phyloP scores from a whole-genome alignment of 2,797 vertebrate genomes.

The Amblyopsis hoosieri region DNA sequence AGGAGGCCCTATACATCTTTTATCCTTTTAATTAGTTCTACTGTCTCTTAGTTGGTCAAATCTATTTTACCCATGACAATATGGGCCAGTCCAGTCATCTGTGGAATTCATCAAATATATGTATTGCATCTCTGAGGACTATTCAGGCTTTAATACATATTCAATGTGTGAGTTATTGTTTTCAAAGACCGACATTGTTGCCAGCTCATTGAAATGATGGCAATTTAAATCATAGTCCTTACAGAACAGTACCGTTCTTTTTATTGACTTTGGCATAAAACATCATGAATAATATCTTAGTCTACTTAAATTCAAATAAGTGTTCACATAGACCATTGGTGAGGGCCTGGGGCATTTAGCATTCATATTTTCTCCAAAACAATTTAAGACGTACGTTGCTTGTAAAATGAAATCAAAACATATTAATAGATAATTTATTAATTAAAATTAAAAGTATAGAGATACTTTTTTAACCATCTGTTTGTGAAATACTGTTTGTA shows the following conservation, averaged over 20 bases:
- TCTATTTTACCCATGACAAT: slow-evolving; percentile 58
- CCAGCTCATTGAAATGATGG: slow-evolving; percentile 49
- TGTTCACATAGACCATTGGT: slow-evolving; percentile 46
- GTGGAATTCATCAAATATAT: slow-evolving; percentile 59
- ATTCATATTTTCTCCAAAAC: slow-evolving; percentile 52
- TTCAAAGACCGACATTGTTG: slow-evolving; percentile 51
- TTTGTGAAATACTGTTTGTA: slow-evolving; percentile 8
- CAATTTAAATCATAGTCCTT: slow-evolving; percentile 44
- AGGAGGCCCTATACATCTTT: slow-evolving; percentile 71
- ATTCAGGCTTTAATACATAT: slow-evolving; percentile 56
- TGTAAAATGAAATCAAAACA: slow-evolving; percentile 60
- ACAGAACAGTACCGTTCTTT: slow-evolving; percentile 21
- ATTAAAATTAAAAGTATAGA: slow-evolving; percentile 57
- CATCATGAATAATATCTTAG: slow-evolving; percentile 54
- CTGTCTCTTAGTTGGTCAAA: slow-evolving; percentile 65
- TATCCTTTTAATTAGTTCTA: slow-evolving; percentile 74
- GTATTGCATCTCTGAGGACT: slow-evolving; percentile 53
- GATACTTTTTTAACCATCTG: slow-evolving; percentile 47
- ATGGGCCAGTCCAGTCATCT: slow-evolving; percentile 52
- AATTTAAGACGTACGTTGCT: slow-evolving; percentile 57
- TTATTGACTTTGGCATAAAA: slow-evolving; percentile 61
- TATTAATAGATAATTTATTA: slow-evolving; percentile 61
- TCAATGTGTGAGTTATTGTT: slow-evolving; percentile 63
- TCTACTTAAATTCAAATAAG: slow-evolving; percentile 60
- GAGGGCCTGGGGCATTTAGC: slow-evolving; percentile 49